Conservation (phyloP, 2,113 vertebrate genomes). For the Mesembrinibis cayennensis region DNA sequence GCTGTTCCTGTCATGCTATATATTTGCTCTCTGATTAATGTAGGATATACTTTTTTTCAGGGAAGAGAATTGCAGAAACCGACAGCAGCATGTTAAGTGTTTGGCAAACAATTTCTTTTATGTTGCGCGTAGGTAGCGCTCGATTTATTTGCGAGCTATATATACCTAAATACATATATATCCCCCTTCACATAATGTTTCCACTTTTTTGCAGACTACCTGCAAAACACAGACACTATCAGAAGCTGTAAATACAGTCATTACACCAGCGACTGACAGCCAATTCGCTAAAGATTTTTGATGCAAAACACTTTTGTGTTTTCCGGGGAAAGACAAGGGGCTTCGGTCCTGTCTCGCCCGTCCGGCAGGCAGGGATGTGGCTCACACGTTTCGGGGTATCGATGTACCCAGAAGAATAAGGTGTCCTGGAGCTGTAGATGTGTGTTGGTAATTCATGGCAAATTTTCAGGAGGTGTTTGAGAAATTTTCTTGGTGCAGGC, state of each 20-base stretch:
- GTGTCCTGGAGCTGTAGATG: background rate
- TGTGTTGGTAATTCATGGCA: background rate
- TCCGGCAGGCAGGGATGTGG: background rate
- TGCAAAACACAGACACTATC: conserved; percentile 4
- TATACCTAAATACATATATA: background rate
- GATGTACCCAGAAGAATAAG: too few relatives aligned
- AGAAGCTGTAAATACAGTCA: background rate
- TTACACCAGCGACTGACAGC: background rate
- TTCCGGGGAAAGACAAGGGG: background rate
- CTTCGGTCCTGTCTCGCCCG: background rate
- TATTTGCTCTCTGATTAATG: background rate
- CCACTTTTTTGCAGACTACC: background rate
- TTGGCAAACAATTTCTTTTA: conserved; percentile 1
- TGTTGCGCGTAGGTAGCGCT: background rate
- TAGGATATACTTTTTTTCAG: background rate
- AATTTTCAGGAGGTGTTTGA: background rate
- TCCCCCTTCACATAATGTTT: background rate
- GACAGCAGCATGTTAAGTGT: background rate
- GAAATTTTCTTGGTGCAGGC: background rate
- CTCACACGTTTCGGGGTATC: rapidly evolving
- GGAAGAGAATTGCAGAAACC: background rate
- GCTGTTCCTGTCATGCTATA: background rate
- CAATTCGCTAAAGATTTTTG: background rate
- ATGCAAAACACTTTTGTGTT: background rate
- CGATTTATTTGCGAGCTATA: background rate